Base-by-base conservation (phyloP, 2,888 invertebrate species). In the Erebia palarica region DNA sequence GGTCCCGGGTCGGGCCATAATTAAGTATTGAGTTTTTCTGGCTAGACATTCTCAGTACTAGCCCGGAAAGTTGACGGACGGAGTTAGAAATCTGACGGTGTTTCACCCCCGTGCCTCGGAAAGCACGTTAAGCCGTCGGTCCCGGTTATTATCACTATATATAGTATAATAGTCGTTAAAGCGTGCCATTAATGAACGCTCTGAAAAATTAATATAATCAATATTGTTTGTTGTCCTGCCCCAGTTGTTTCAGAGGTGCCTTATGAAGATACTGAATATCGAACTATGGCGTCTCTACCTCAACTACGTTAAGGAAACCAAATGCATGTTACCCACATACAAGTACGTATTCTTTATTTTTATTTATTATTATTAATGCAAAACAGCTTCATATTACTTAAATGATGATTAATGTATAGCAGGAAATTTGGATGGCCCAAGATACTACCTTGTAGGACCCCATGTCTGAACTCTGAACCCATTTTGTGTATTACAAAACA, bases 281-380 rank as follows among this genome's bases (percentile, higher is more conserved):
- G 99, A 99, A 88, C 94, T 99, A 76, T 99, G 99, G 99, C 97
- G 99, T 86, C 95, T 99, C 69, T 99, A 99, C 91, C 95, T 99
- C 73, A 97, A 97, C 79, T 99, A 99, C 90, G 99, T 99, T 51
- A 98, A 98, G 92, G 99, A 99, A 86, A 99, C 99, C 1, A 99
- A 99, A 88, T 96, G 98, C 66, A 96, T 97, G 81, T 94, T 99
- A 78, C 96, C 97, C 0, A 97, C 97, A 0, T 98, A 98, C 94
- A 98, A 98, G 98, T 98, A 94, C 94, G 96, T 95, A 71, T 66
- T 10, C 1, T 53, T 13, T 21, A n/a, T n/a, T n/a, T n/a, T n/a
- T n/a, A n/a, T n/a, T n/a, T n/a, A n/a, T n/a, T n/a, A n/a, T n/a
- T n/a, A n/a, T n/a, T n/a, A 51, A 4, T 8, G n/a, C n/a, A 18